Evolutionary conservation across 2,888 invertebrate species (phyloP).

Genomic region (Dolichomitus sp.): DNA sequence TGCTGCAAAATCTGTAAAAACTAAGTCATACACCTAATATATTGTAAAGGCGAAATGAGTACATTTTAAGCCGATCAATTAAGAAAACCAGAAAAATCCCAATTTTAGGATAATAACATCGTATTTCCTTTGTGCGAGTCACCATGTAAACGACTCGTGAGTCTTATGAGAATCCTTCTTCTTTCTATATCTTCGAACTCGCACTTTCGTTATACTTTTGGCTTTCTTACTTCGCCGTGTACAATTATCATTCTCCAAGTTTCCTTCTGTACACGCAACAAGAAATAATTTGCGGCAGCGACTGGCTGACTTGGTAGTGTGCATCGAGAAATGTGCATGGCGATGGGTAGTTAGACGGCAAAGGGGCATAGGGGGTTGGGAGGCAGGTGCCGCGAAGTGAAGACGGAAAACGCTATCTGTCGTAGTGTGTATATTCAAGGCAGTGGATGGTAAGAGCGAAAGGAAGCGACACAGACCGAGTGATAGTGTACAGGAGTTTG

Average conservation of each 20-base stretch:
- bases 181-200: not conserved
- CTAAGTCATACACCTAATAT: too few relatives aligned
- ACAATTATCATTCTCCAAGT: not conserved
- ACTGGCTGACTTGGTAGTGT: not conserved
- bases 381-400: slow-evolving; percentile 14
- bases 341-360: not conserved
- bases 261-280: not conserved
- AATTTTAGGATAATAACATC: not conserved
- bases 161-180: not conserved
- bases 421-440: not conserved
- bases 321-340: slow-evolving; percentile 13
- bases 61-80: not conserved
- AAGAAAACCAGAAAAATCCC: not conserved
- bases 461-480: slow-evolving; percentile 19
- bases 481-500: slow-evolving; percentile 47
- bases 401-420: slow-evolving; percentile 17
- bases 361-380: not conserved
- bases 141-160: not conserved
- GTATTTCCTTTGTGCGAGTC: not conserved
- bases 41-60: not conserved
- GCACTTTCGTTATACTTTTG: slow-evolving; percentile 8
- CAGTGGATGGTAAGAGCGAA: slow-evolving; percentile 13
- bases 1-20: too few relatives aligned
- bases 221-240: not conserved
- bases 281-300: slow-evolving; percentile 4